Conservation (phyloP, 64 coral and sea anemone genomes). For the Montipora sp. region DNA sequence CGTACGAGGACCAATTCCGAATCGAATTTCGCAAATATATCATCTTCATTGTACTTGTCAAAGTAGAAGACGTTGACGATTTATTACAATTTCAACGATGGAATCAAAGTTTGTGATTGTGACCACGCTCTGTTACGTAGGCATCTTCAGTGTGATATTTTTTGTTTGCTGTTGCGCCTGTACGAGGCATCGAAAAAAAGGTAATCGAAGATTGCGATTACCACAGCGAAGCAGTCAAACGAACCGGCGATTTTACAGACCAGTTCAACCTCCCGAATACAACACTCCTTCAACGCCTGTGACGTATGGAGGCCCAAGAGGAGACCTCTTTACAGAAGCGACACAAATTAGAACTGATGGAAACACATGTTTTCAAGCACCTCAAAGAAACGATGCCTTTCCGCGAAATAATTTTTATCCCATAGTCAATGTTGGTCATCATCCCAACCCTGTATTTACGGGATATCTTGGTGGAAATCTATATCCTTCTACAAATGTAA, state of each 20-base stretch:
- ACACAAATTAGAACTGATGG: neutral
- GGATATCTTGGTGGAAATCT: constrained; percentile 38
- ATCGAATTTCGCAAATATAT: neutral
- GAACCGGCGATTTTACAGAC: constrained; percentile 31
- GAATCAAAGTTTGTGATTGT: constrained; percentile 84
- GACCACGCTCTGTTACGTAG: constrained; percentile 84
- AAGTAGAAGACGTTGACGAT: too few species aligned
- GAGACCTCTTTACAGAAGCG: constrained; percentile 9
- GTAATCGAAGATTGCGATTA: constrained; percentile 12
- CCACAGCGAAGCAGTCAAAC: constrained; percentile 41
- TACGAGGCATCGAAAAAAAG: constrained; percentile 69
- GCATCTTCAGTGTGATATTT: constrained; percentile 74
- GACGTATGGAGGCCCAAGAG: neutral
- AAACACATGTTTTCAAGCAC: neutral
- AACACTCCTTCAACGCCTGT: neutral
- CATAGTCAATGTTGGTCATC: neutral
- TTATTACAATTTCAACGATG: constrained; percentile 39
- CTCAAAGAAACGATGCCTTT: neutral
- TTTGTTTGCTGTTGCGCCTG: constrained; percentile 92
- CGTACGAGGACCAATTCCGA: neutral
- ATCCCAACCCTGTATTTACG: neutral
- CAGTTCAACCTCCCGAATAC: constrained; percentile 17
- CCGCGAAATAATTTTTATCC: constrained; percentile 29
- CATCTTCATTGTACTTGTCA: neutral
- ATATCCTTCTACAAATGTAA: constrained; percentile 46